Evolutionary conservation across 2,113 vertebrate species (phyloP), one percentile per base, ranked within the genome.

Genomic region (Sinocyclocheilus maitianheensis): DNA sequence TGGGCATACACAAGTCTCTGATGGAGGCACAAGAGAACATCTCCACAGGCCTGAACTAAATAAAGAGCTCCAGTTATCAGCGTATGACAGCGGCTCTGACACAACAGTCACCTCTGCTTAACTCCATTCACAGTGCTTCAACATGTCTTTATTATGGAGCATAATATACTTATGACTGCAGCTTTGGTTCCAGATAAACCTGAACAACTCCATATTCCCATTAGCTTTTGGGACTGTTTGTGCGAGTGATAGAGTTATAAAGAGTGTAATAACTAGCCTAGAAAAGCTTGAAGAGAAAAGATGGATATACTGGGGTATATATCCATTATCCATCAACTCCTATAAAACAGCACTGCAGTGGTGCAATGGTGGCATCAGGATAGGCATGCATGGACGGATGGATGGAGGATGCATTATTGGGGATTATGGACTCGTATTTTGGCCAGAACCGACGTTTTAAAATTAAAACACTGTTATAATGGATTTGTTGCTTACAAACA

Each of bases 21-120:
- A 58, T 37, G 51, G 53, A 58, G 46, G 51, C 26, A 43, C 51
- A 40, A 48, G 55, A 60, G 34, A 79, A 63, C 37, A 67, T 81
- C n/a, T 48, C 79, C 40, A 62, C 55, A 79, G 77, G 30, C 55
- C 77, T 62, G 55, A 60, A 79, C 79, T 46, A 72, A 55, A 84
- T 65, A 37, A 84, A 80, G 69, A 81, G 46, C 86, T 81, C 58
- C 40, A 65, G 69, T 74, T 80, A 87, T 85, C 67, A 85, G 69
- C 11, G 5, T 51, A 77, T 58, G 69, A 79, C 74, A 72, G 81
- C 40, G n/a, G 8, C n/a, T 84, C 55, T 48, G 53, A 48, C 26
- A 24, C 53, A 84, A 58, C 26, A 72, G 76, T 84, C 81, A 72
- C 30, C 79, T 69, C 71, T 62, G 74, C 22, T 82, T 6, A 77